These are phyloP conservation scores for Agrypnia vestita DNA, from an alignment of 1,140 invertebrate species.

Conservation along the genomic window DNA sequence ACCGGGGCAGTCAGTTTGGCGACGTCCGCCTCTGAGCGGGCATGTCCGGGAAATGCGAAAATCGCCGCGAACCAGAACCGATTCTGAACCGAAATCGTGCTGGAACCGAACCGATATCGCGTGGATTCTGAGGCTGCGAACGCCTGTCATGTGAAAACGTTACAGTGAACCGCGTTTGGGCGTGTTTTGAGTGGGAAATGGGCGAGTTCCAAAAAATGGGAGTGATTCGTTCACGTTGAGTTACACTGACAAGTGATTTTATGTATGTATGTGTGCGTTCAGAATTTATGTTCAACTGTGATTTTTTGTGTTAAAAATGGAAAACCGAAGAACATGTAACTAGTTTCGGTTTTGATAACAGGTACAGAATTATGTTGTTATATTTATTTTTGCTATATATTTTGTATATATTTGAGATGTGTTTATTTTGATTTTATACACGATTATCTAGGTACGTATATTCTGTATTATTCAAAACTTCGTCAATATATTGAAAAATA, in stretches of 20 bases:
- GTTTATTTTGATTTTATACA: too few species aligned
- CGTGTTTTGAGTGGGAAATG: not conserved
- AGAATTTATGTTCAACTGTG: not conserved
- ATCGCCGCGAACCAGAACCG: slow-evolving; percentile 16
- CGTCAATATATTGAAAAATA: too few species aligned
- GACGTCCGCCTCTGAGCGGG: slow-evolving; percentile 44
- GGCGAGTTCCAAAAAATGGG: slow-evolving; percentile 15
- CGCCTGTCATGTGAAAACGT: not conserved
- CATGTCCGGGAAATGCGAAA: slow-evolving; percentile 34
- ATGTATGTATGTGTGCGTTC: slow-evolving; percentile 14
- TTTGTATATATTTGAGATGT: too few species aligned
- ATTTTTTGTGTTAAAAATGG: not conserved
- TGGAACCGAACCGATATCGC: not conserved
- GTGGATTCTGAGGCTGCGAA: too few species aligned
- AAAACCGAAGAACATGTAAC: not conserved
- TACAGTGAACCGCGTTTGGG: not conserved
- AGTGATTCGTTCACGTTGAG: slow-evolving; percentile 6
- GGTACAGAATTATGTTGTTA: not conserved
- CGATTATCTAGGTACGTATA: too few species aligned
- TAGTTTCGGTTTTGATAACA: not conserved
- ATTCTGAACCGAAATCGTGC: slow-evolving; percentile 1
- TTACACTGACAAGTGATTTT: not conserved
- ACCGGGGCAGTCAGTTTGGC: slow-evolving; percentile 45
- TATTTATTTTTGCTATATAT: too few species aligned
- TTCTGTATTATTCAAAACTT: too few species aligned